Evolutionary conservation across 2,888 invertebrate genomes (phyloP).

Genomic region (Polia nebulosa): DNA sequence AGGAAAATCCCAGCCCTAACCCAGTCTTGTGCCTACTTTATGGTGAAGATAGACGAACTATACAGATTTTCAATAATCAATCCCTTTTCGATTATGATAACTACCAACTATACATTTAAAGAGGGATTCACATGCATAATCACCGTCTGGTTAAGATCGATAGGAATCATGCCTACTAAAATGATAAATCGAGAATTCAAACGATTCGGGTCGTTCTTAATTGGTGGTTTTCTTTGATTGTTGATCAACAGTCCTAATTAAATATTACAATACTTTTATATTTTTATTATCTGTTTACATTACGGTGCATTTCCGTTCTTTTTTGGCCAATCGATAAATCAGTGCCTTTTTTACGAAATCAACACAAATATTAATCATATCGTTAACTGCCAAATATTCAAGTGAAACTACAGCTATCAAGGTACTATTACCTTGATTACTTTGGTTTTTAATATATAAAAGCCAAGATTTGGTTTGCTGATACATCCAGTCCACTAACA

Average conservation of each 20-base stretch:
- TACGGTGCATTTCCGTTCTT: background rate
- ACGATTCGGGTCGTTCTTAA: background rate
- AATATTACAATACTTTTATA: background rate
- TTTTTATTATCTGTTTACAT: background rate
- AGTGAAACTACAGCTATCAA: constrained; percentile 38
- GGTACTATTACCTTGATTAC: constrained; percentile 23
- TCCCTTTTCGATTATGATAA: no score
- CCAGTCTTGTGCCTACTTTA: no score
- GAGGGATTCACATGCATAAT: no score
- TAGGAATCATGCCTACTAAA: no score
- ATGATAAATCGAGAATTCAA: no score
- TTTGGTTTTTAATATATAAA: constrained; percentile 26
- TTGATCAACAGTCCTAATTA: background rate
- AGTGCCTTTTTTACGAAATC: constrained; percentile 27
- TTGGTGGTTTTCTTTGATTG: background rate
- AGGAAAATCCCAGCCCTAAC: no score
- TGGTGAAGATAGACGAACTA: no score
- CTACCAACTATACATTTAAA: no score
- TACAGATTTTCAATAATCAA: no score
- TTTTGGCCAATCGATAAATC: constrained; percentile 10
- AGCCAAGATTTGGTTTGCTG: background rate
- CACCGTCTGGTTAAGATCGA: no score
- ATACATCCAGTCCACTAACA: constrained; percentile 29
- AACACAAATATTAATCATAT: constrained; percentile 30
- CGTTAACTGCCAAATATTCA: constrained; percentile 44